Evolutionary conservation across 2,888 invertebrate species (phyloP).

Genomic region (Zygothrica quintamaculata): DNA sequence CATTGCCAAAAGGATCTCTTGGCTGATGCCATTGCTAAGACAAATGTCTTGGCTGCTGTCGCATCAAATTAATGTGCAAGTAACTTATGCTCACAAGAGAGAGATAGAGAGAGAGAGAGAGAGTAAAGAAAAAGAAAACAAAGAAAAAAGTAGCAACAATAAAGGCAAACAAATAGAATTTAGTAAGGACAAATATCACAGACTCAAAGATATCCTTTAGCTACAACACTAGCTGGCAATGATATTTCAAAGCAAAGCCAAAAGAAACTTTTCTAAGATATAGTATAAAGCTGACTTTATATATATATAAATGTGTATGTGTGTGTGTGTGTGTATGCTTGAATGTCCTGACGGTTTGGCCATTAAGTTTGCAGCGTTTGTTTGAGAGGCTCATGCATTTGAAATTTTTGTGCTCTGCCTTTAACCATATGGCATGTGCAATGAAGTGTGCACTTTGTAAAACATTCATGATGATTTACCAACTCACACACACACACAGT

Average conservation of each 20-base stretch:
- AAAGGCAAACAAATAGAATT: too few species aligned
- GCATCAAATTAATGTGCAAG: slow-evolving; percentile 73
- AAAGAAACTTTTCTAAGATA: too few species aligned
- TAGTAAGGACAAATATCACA: too few species aligned
- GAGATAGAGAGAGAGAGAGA: background rate
- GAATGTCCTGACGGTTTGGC: slow-evolving; percentile 1
- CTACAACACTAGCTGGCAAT: too few species aligned
- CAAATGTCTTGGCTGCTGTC: slow-evolving; percentile 68
- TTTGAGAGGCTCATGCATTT: slow-evolving; percentile 67
- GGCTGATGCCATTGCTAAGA: slow-evolving; percentile 49
- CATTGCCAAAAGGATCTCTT: slow-evolving; percentile 5
- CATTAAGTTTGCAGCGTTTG: slow-evolving; percentile 70
- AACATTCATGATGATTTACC: slow-evolving; percentile 74
- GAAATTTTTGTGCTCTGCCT: slow-evolving; percentile 51
- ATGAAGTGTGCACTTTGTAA: slow-evolving; percentile 72
- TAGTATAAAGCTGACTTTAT: too few species aligned
- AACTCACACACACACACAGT: slow-evolving; percentile 16
- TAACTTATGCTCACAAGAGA: slow-evolving; percentile 52
- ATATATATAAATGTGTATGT: too few species aligned
- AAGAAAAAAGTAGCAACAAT: background rate
- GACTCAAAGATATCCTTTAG: too few species aligned
- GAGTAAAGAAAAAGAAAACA: background rate
- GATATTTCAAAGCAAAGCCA: too few species aligned
- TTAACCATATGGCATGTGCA: slow-evolving; percentile 53
- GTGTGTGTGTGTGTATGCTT: too few species aligned